Conservation (phyloP, 2,888 invertebrate species). For the Troides oblongomaculatus region DNA sequence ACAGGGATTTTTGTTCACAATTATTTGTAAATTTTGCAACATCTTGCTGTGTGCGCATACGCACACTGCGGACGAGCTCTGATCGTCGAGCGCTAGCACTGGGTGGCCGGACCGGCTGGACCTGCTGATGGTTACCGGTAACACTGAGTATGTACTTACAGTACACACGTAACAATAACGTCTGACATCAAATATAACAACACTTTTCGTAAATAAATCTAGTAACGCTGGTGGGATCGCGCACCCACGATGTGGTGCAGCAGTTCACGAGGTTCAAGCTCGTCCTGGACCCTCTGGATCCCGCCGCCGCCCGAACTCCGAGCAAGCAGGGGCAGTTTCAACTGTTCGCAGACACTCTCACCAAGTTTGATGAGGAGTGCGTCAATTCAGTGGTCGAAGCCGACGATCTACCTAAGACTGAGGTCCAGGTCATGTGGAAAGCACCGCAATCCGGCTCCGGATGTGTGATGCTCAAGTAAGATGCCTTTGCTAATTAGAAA, state of each 20-base stretch:
- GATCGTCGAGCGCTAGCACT: too few species aligned
- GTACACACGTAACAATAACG: too few species aligned
- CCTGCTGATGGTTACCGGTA: too few species aligned
- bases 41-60: too few species aligned
- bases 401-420: constrained; percentile 88
- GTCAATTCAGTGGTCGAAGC: constrained; percentile 91
- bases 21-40: too few species aligned
- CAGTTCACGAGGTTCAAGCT: constrained; percentile 90
- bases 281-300: constrained; percentile 83
- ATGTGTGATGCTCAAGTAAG: constrained; percentile 91
- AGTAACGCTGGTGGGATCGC: constrained; percentile 85
- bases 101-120: too few species aligned
- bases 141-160: too few species aligned
- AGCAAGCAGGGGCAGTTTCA: constrained; percentile 71
- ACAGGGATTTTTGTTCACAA: too few species aligned
- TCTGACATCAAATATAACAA: too few species aligned
- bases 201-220: constrained; percentile 17
- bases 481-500: constrained; percentile 16
- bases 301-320: constrained; percentile 54
- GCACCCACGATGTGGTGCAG: constrained; percentile 83
- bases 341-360: constrained; percentile 79
- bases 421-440: constrained; percentile 93
- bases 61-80: too few species aligned
- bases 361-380: constrained; percentile 89
- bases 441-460: constrained; percentile 92